A percentile compares a stretch with the other conserved stretches of the same genome.
phyloP scores from a whole-genome alignment of 2,888 invertebrate species.

The Caprella mutica region DNA sequence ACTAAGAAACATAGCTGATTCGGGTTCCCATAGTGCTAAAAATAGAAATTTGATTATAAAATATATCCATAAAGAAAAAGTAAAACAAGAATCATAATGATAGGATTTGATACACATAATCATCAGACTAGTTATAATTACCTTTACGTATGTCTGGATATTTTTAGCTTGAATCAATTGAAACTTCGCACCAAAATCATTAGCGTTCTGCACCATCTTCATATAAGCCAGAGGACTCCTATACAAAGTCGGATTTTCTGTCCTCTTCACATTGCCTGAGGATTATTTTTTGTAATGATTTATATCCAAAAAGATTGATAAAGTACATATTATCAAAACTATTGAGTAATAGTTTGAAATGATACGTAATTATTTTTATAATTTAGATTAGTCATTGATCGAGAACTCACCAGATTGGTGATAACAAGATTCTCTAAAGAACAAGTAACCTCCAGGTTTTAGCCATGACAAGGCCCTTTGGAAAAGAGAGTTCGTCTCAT shows the following conservation, averaged over 20 bases:
- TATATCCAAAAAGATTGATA: neutral
- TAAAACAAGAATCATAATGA: no score
- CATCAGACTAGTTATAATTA: no score
- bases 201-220: constrained; percentile 36
- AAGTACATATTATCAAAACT: no score
- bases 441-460: constrained; percentile 44
- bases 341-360: no score
- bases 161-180: constrained; percentile 22
- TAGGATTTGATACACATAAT: no score
- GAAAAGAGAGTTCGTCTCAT: constrained; percentile 43
- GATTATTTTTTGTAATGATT: no score
- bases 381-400: no score
- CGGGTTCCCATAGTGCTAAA: constrained; percentile 17
- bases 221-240: constrained; percentile 42
- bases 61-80: no score
- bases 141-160: constrained; percentile 27
- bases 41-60: no score
- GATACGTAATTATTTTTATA: no score
- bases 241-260: constrained; percentile 40
- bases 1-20: constrained; percentile 15
- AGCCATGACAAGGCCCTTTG: constrained; percentile 45
- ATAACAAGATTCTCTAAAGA: constrained; percentile 47
- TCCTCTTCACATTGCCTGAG: constrained; percentile 38
- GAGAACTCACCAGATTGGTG: constrained; percentile 44
- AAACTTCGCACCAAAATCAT: neutral